A percentile compares a stretch with the other conserved stretches of the same genome.
Conservation (phyloP, 2,113 vertebrate species). For the Xiphophorus hellerii region DNA sequence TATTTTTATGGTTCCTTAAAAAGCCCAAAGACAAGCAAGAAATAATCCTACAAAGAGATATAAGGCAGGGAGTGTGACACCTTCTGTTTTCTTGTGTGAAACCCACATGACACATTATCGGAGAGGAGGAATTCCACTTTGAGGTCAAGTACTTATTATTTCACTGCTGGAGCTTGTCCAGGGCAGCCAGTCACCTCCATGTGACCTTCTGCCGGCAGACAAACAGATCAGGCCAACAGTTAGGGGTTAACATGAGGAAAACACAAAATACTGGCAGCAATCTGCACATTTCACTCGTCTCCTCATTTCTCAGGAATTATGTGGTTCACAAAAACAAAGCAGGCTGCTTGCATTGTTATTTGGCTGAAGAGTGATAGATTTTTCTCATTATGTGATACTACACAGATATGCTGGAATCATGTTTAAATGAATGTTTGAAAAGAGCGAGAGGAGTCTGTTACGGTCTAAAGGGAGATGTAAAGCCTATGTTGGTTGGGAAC, state of each 20-base stretch:
- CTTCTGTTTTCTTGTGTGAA: constrained; percentile 32
- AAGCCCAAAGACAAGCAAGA: constrained; percentile 54
- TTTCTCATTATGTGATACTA: constrained; percentile 26
- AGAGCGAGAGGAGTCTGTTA: constrained; percentile 12
- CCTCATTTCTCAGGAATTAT: not conserved
- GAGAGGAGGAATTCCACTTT: constrained; percentile 42
- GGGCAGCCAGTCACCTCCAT: constrained; percentile 40
- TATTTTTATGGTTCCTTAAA: constrained; percentile 63
- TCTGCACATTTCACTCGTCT: not conserved
- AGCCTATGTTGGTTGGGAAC: constrained; percentile 36
- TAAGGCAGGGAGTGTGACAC: constrained; percentile 39
- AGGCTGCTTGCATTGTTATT: constrained; percentile 1
- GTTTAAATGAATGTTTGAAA: not conserved
- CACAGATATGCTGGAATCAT: constrained; percentile 41
- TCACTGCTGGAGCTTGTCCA: constrained; percentile 20
- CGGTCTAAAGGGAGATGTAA: constrained; percentile 27
- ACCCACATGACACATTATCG: constrained; percentile 55
- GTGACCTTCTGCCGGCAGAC: constrained; percentile 52
- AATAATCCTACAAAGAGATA: constrained; percentile 39
- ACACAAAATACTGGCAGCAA: constrained; percentile 19
- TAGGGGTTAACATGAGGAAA: constrained; percentile 7
- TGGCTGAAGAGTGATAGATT: constrained; percentile 23
- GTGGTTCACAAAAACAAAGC: not conserved
- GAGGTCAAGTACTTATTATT: constrained; percentile 49
- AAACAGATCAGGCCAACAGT: constrained; percentile 19